Evolutionary conservation across 2,888 invertebrate species (phyloP).

Genomic region (Eristalinus aeneus): DNA sequence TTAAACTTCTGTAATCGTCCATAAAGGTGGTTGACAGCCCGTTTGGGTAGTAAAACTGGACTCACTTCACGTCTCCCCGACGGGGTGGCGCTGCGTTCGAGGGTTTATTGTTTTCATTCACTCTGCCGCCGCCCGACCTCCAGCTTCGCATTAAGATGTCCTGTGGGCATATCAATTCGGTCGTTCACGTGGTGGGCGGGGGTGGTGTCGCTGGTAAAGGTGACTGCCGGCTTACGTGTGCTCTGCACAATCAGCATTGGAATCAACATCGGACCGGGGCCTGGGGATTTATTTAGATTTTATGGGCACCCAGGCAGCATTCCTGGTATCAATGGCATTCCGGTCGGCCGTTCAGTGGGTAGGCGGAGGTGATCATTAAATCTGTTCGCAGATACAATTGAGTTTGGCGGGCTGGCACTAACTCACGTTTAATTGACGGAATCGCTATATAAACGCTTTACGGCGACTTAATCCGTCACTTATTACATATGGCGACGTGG

Average conservation of each 20-base stretch:
- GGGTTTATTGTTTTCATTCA: slow-evolving; percentile 64
- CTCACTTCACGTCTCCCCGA: slow-evolving; percentile 52
- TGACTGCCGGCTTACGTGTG: slow-evolving; percentile 40
- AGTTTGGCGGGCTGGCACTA: slow-evolving; percentile 41
- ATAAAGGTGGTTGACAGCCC: slow-evolving; percentile 70
- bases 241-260: slow-evolving; percentile 6
- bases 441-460: slow-evolving; percentile 70
- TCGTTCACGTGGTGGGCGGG: neutral
- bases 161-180: slow-evolving; percentile 56
- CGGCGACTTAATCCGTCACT: slow-evolving; percentile 70
- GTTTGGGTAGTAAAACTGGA: slow-evolving; percentile 61
- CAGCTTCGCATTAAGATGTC: slow-evolving; percentile 64
- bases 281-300: slow-evolving; percentile 66
- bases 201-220: neutral
- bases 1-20: slow-evolving; percentile 67
- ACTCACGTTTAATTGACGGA: slow-evolving; percentile 68
- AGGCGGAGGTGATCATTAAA: slow-evolving; percentile 61
- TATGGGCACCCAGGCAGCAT: slow-evolving; percentile 43
- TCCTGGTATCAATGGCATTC: slow-evolving; percentile 52
- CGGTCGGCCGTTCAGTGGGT: slow-evolving; percentile 15
- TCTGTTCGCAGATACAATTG: slow-evolving; percentile 58
- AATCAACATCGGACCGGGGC: neutral
- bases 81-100: slow-evolving; percentile 19
- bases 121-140: neutral
- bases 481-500: slow-evolving; percentile 49